Percentiles rank a stretch among this genome's conserved stretches.
phyloP scores from a whole-genome alignment of 2,113 vertebrate genomes.

The Eudorcas thomsonii region DNA sequence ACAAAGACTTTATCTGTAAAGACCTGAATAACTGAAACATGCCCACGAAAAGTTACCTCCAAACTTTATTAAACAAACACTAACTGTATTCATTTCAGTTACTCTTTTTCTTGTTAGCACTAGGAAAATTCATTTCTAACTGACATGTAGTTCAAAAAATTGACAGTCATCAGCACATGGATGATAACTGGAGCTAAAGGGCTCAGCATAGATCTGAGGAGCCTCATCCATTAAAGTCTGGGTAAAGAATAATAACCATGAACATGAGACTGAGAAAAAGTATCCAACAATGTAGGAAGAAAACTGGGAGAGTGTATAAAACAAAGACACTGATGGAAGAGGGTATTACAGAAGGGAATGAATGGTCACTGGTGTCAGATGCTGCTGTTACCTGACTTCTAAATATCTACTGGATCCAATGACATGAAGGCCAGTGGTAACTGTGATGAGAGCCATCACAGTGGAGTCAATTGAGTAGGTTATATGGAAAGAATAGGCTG shows the following conservation, averaged over 20 bases:
- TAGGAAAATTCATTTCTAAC: conserved; percentile 8
- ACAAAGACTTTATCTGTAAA: background rate
- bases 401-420: background rate
- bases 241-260: background rate
- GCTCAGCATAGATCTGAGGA: background rate
- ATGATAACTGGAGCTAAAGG: background rate
- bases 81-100: background rate
- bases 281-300: background rate
- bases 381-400: background rate
- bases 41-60: background rate
- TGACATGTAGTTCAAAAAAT: background rate
- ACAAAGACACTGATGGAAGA: background rate
- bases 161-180: background rate
- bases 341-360: background rate
- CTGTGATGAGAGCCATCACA: background rate
- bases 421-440: background rate
- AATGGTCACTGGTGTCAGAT: background rate
- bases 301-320: background rate
- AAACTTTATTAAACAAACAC: background rate
- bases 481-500: background rate
- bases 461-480: background rate
- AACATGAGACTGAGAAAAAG: background rate
- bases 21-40: background rate
- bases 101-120: background rate
- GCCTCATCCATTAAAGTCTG: background rate